Conservation (phyloP, 2,113 vertebrate genomes). For the Hippocampus mohnikei region DNA sequence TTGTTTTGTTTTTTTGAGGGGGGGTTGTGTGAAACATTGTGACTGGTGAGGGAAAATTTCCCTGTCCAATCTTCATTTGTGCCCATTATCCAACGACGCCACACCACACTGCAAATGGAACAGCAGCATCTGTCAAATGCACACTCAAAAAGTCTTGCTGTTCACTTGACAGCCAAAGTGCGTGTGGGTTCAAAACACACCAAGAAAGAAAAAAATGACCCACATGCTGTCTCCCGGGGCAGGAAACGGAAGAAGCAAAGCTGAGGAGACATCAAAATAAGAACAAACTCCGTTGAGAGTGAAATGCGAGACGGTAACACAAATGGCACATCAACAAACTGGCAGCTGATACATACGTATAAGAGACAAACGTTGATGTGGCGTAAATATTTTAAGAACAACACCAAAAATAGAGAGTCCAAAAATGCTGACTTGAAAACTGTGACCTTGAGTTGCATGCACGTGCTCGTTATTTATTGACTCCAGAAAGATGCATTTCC, state of each 20-base stretch:
- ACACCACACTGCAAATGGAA: not conserved
- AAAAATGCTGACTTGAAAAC: not conserved
- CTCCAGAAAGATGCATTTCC: conserved; percentile 19
- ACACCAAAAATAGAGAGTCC: not conserved
- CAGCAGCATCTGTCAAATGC: conserved; percentile 3
- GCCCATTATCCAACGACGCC: not conserved
- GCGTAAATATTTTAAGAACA: not conserved
- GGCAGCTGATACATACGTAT: not conserved
- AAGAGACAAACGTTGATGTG: not conserved
- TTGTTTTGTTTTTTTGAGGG: too few species aligned
- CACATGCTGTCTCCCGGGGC: not conserved
- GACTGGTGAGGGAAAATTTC: too few species aligned
- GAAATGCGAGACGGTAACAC: not conserved
- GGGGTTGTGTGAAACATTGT: too few species aligned
- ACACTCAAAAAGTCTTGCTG: conserved; percentile 4
- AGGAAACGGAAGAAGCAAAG: not conserved
- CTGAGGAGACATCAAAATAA: not conserved
- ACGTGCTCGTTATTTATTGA: conserved; percentile 13
- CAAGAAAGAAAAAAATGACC: not conserved
- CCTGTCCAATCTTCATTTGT: not conserved
- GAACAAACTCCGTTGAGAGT: too few species aligned
- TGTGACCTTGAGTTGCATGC: conserved; percentile 12
- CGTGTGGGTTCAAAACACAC: not conserved
- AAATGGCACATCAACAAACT: not conserved
- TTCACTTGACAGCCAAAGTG: not conserved